phyloP scores from a whole-genome alignment of 2,113 vertebrate species.

The Sorex fumeus region DNA sequence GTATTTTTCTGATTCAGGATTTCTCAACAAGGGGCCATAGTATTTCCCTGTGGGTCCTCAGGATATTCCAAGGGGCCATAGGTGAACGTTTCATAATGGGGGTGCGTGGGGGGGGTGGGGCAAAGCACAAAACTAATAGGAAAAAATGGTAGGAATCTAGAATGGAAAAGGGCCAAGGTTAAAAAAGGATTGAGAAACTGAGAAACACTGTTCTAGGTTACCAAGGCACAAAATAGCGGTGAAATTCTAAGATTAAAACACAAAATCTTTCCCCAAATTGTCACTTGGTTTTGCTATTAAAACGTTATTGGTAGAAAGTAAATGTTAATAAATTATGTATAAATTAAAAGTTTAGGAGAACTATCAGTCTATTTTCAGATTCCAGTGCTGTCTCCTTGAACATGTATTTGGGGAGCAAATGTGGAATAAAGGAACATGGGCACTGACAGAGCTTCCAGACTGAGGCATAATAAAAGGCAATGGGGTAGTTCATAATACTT shows the following conservation, averaged over 20 bases:
- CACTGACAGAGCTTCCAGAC: constrained; percentile 24
- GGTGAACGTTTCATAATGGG: too few relatives aligned
- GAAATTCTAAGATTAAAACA: constrained; percentile 10
- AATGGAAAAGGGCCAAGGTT: too few relatives aligned
- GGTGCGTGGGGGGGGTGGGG: too few relatives aligned
- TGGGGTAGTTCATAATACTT: constrained; percentile 77
- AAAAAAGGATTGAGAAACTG: too few relatives aligned
- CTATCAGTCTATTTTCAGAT: neutral
- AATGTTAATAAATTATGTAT: neutral
- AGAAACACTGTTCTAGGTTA: too few relatives aligned
- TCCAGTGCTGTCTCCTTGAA: neutral
- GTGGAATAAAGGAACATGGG: neutral
- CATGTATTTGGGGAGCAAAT: neutral
- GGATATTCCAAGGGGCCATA: too few relatives aligned
- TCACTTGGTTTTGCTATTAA: constrained; percentile 49
- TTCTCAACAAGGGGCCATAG: too few relatives aligned
- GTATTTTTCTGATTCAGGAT: too few relatives aligned
- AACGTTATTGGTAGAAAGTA: constrained; percentile 58
- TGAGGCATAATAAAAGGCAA: constrained; percentile 54
- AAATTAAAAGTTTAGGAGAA: neutral
- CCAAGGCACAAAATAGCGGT: neutral
- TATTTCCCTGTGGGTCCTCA: too few relatives aligned
- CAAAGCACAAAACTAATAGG: too few relatives aligned
- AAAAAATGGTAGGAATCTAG: too few relatives aligned
- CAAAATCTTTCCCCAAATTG: neutral